Conservation (phyloP, 2,113 vertebrate species). For the Sinocyclocheilus rhinocerous region DNA sequence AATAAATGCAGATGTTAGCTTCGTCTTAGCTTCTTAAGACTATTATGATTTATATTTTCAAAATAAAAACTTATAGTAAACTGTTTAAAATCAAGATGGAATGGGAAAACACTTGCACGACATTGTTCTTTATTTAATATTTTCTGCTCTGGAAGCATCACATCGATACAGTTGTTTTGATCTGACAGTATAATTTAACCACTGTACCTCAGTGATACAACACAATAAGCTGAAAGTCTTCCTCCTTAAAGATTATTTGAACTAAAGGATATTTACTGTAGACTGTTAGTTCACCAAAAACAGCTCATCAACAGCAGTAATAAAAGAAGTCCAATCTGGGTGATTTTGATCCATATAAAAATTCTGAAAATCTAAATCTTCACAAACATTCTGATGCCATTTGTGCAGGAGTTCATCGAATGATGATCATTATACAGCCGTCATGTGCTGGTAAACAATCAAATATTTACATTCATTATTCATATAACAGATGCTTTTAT, state of each 20-base stretch:
- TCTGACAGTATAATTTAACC: not conserved
- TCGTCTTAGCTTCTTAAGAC: too few species aligned
- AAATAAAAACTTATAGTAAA: too few species aligned
- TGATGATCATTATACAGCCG: too few species aligned
- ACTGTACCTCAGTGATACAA: not conserved
- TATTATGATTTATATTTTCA: too few species aligned
- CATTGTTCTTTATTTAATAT: too few species aligned
- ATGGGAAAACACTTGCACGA: too few species aligned
- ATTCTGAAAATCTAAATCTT: not conserved
- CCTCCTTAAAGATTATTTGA: not conserved
- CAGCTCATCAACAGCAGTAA: not conserved
- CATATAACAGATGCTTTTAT: too few species aligned
- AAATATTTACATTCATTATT: too few species aligned
- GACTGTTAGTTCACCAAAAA: not conserved
- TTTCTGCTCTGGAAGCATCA: too few species aligned
- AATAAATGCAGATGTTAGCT: too few species aligned
- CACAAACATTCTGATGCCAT: not conserved
- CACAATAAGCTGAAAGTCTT: not conserved
- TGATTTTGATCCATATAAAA: not conserved
- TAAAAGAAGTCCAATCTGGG: not conserved
- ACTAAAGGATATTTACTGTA: not conserved
- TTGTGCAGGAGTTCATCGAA: not conserved
- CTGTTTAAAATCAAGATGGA: too few species aligned
- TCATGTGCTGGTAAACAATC: too few species aligned
- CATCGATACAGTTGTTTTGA: not conserved